Evolutionary conservation across 2,888 invertebrate genomes (phyloP).

Genomic region (Clusia tigrina): DNA sequence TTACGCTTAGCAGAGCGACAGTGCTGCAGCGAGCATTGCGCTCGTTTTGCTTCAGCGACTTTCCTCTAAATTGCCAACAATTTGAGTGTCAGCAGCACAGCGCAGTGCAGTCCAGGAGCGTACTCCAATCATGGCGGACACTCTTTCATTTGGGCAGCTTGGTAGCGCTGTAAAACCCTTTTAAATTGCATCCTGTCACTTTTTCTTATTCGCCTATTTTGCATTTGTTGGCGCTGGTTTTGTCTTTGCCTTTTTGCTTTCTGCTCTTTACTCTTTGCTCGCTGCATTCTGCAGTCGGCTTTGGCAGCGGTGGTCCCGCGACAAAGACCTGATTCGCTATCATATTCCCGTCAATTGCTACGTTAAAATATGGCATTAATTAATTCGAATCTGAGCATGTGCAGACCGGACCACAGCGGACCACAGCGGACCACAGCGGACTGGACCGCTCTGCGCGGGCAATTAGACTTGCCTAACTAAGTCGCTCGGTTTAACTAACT

Average conservation of each 20-base stretch:
- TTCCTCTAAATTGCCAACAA: neutral
- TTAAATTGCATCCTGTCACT: neutral
- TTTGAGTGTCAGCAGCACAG: neutral
- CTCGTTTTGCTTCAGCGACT: no score
- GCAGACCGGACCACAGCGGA: no score
- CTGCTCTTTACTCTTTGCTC: no score
- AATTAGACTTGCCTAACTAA: neutral
- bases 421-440: no score
- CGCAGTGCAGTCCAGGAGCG: neutral
- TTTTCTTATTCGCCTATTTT: neutral
- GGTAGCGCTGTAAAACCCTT: neutral
- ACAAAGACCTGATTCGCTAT: no score
- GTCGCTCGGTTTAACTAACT: conserved; percentile 3
- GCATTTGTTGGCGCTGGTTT: neutral
- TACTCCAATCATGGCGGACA: no score
- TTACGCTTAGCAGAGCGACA: no score
- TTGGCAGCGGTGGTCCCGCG: no score
- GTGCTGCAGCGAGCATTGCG: no score
- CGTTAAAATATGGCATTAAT: neutral
- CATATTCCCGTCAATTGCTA: neutral
- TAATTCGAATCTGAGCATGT: neutral
- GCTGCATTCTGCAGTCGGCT: neutral
- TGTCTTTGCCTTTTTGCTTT: neutral
- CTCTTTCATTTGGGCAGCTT: no score
- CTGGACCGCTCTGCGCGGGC: no score